Conservation (phyloP, 1,140 invertebrate genomes). For the Pseudomyrmex pallidus region DNA sequence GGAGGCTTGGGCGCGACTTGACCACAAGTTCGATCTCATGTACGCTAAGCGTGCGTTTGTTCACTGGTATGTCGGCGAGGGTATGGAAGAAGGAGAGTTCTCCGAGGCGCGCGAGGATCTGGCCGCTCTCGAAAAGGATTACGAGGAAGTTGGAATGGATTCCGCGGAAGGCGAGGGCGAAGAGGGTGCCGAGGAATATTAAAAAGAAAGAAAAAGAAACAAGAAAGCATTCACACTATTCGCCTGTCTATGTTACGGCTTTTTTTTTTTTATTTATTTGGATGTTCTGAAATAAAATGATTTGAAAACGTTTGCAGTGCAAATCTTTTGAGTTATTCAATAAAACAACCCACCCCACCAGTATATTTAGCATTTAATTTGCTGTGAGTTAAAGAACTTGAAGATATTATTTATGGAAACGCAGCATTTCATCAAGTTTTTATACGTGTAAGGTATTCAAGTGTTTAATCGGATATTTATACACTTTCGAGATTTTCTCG, state of each 20-base stretch:
- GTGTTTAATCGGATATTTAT: too few species aligned
- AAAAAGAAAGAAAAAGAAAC: conserved; percentile 7
- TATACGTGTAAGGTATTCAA: too few species aligned
- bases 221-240: neutral
- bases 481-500: too few species aligned
- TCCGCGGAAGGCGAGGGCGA: conserved; percentile 69
- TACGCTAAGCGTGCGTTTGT: conserved; percentile 72
- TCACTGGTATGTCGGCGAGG: conserved; percentile 71
- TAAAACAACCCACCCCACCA: neutral
- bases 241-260: neutral
- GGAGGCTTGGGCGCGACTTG: conserved; percentile 68
- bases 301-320: conserved; percentile 19
- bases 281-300: conserved; percentile 64
- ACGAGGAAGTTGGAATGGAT: conserved; percentile 73
- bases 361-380: conserved; percentile 16
- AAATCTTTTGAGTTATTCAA: conserved; percentile 1
- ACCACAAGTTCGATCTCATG: conserved; percentile 72
- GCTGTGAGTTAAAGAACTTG: neutral
- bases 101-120: conserved; percentile 73
- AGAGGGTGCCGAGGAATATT: conserved; percentile 71
- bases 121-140: conserved; percentile 68
- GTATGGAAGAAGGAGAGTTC: conserved; percentile 73
- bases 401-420: too few species aligned
- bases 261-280: conserved; percentile 42
- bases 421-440: too few species aligned